phyloP scores from a whole-genome alignment of 2,113 vertebrate species.

The Albula glossodonta region DNA sequence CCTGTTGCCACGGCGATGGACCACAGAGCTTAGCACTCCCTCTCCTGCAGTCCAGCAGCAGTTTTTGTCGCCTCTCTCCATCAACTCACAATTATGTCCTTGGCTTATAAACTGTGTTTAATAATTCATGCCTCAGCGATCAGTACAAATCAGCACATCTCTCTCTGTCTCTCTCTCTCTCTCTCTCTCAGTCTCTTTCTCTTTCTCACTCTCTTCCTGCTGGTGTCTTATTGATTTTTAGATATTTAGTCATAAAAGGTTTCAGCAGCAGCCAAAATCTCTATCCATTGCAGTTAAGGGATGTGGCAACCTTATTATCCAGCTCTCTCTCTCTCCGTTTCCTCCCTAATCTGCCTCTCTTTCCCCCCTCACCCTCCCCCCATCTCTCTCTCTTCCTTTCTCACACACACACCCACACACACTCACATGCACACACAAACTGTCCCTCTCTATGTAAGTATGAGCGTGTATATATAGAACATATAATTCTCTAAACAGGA shows the following conservation, averaged over 20 bases:
- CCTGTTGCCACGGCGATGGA: too few relatives aligned
- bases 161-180: neutral
- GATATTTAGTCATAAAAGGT: slow-evolving; percentile 58
- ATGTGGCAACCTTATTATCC: neutral
- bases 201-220: slow-evolving; percentile 49
- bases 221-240: slow-evolving; percentile 58
- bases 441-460: neutral
- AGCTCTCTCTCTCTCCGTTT: neutral
- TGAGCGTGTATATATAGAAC: slow-evolving; percentile 4
- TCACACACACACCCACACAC: neutral
- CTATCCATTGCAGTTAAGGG: neutral
- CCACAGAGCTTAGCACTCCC: too few relatives aligned
- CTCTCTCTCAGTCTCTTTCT: neutral
- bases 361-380: neutral
- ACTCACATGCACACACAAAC: too few relatives aligned
- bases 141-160: neutral
- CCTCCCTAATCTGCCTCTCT: neutral
- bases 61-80: neutral
- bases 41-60: too few relatives aligned
- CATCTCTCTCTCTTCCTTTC: neutral
- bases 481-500: slow-evolving; percentile 1
- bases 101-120: neutral
- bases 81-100: neutral
- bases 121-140: slow-evolving; percentile 6
- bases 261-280: slow-evolving; percentile 50